Conservation (phyloP, 2,113 vertebrate species). For the Myotis brandtii region DNA sequence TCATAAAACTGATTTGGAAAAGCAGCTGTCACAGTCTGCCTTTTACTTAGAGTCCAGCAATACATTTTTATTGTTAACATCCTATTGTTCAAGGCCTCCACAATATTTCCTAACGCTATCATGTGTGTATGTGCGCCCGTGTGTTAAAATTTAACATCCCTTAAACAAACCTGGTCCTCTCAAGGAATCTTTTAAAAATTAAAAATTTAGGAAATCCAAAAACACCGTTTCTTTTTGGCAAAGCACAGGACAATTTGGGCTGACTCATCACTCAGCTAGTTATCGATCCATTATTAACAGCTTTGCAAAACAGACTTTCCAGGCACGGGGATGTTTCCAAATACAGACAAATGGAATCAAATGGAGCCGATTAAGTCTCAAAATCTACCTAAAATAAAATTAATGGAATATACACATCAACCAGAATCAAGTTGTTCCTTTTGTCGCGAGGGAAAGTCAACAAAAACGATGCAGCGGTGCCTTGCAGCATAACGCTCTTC, state of each 20-base stretch:
- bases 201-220: neutral
- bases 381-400: neutral
- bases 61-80: slow-evolving; percentile 40
- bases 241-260: neutral
- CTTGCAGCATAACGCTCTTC: neutral
- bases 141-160: neutral
- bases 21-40: neutral
- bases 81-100: neutral
- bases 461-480: neutral
- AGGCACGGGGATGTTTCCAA: neutral
- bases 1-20: slow-evolving; percentile 26
- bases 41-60: neutral
- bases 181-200: neutral
- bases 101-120: neutral
- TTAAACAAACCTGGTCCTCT: neutral
- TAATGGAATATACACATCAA: neutral
- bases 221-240: neutral
- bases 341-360: neutral
- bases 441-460: neutral
- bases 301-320: neutral
- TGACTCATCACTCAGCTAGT: neutral
- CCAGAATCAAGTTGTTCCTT: neutral
- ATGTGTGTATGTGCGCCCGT: neutral
- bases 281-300: neutral
- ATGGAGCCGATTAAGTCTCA: neutral